Base-by-base conservation (phyloP, 2,113 vertebrate species). In the Colius striatus region DNA sequence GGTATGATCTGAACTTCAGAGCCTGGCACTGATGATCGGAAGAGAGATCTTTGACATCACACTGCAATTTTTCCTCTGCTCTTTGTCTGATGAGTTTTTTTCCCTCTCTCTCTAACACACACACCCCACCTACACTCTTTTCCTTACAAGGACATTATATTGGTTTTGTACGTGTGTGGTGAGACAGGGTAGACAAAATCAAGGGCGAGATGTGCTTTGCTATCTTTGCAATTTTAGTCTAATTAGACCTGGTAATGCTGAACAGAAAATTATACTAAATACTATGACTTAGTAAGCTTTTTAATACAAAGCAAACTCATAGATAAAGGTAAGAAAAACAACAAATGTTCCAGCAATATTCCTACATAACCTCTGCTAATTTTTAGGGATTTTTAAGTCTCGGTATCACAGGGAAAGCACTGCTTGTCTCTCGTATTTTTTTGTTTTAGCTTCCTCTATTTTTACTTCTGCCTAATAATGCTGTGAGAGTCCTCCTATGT, bases 31-130 rank as follows among this genome's bases (percentile, higher is more conserved):
- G 91, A 5, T 47, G 71, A 47, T 89, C 0, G 0, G 84, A 89
- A 84, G 78, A 50, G 84, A 57, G 32, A 47, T 91, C 84, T 89
- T 79, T 82, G 87, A 82, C 93, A 87, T 92, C 87, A 84, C 20
- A 0, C 62, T 94, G 72, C 86, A 63, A 38, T 84, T 84, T 90
- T 80, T 54, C 55, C 81, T 78, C 85, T 94, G 78, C 96, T 76
- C 75, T 85, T 94, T 94, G 90, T 95, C 43, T 45, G 38, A 41
- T 13, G 58, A 10, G 29, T 41, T 55, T 29, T 22, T 32, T 27
- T 54, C 32, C 43, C 21, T 36, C 23, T 22, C 11, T 10, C 70
- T 13, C 54, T 0, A 27, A 7, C 12, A 55, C 60, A 41, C 43
- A 71, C 32, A 32, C 18, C 45, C 41, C 27, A 45, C 41, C 22